A percentile compares a stretch with the other conserved stretches of the same genome.
Evolutionary conservation across 2,888 invertebrate species (phyloP).

Genomic region (Microctonus hyperodae): DNA sequence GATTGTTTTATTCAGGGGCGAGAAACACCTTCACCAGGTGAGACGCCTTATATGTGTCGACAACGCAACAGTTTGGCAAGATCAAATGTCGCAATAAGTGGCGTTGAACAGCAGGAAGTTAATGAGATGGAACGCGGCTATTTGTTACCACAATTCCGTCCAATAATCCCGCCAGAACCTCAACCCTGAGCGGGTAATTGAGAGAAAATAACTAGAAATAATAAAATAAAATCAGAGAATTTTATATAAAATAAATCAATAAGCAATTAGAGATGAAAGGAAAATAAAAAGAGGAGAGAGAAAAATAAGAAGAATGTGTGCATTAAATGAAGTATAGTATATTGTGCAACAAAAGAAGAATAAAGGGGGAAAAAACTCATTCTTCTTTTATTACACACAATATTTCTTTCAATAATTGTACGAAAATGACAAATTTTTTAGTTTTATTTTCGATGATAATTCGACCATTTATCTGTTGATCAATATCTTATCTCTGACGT

Average conservation of each 20-base stretch:
- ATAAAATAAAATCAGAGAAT: neutral
- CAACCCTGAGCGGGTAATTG: constrained; percentile 38
- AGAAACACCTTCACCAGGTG: constrained; percentile 78
- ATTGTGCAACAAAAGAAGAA: too few relatives aligned
- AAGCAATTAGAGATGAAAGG: neutral
- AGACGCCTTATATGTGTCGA: constrained; percentile 82
- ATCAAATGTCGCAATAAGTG: constrained; percentile 51
- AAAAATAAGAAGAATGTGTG: constrained; percentile 2
- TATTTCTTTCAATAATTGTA: too few relatives aligned
- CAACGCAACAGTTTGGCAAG: constrained; percentile 76
- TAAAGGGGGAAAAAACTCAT: too few relatives aligned
- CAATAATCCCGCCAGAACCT: constrained; percentile 46
- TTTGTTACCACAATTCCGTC: constrained; percentile 57
- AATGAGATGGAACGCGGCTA: constrained; percentile 62
- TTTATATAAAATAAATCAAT: neutral
- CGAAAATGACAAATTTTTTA: too few relatives aligned
- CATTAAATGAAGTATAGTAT: neutral
- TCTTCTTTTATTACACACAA: too few relatives aligned
- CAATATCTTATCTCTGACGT: too few relatives aligned
- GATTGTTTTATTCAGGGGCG: constrained; percentile 62
- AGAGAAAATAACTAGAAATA: neutral
- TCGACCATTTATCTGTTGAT: too few relatives aligned
- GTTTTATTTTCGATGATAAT: too few relatives aligned
- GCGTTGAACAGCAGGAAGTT: constrained; percentile 57
- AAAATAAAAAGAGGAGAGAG: neutral